Conservation (phyloP, 2,797 vertebrate genomes). For the Crenichthys baileyi region DNA sequence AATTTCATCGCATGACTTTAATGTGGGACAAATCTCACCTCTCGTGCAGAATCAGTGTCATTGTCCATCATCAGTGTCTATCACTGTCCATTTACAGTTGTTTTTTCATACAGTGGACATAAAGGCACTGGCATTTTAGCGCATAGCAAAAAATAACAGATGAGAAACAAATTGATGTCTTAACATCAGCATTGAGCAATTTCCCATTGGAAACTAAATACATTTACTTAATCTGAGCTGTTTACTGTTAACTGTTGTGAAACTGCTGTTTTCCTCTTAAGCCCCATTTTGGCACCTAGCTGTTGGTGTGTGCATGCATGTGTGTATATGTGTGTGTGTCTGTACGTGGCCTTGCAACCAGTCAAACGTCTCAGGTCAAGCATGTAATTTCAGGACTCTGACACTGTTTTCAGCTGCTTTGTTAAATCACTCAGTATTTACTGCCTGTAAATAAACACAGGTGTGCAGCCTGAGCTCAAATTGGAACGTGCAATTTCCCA, state of each 20-base stretch:
- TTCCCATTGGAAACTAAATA: constrained; percentile 6
- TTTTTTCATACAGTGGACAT: background rate
- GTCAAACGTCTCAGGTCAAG: constrained; percentile 63
- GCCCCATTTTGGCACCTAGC: constrained; percentile 44
- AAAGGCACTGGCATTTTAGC: background rate
- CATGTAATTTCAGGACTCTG: constrained; percentile 66
- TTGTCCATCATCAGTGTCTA: background rate
- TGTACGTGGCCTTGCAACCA: constrained; percentile 34
- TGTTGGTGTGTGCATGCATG: background rate
- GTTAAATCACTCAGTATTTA: constrained; percentile 70
- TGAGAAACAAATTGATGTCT: constrained; percentile 17
- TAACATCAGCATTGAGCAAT: constrained; percentile 22
- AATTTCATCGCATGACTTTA: too few species aligned
- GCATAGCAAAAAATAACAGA: constrained; percentile 6
- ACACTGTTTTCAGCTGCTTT: constrained; percentile 49
- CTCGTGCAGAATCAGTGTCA: background rate
- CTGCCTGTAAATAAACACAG: constrained; percentile 78
- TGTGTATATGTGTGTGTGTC: background rate
- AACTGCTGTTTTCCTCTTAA: constrained; percentile 46
- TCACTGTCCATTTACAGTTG: background rate
- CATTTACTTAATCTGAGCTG: constrained; percentile 9
- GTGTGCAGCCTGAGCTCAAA: constrained; percentile 55
- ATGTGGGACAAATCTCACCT: background rate
- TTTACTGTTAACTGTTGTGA: constrained; percentile 41
- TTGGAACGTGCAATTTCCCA: constrained; percentile 54